phyloP scores from a whole-genome alignment of 2,888 invertebrate genomes.

The Leistus spinibarbis region DNA sequence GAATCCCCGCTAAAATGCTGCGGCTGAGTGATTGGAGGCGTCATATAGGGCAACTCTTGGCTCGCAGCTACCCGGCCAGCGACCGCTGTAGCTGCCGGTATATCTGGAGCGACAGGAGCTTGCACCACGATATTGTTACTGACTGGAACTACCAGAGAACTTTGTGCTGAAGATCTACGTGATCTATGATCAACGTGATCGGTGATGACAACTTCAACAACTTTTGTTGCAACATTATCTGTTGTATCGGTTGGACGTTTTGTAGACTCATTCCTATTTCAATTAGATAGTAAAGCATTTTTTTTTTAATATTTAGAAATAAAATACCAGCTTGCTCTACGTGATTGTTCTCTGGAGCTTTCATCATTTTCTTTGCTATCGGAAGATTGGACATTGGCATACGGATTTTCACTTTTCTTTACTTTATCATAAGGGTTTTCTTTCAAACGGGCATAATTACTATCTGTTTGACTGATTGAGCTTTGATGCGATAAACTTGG shows the following conservation, averaged over 20 bases:
- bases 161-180: conserved; percentile 59
- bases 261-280: conserved; percentile 47
- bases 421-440: conserved; percentile 70
- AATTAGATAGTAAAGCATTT: neutral
- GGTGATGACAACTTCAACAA: conserved; percentile 8
- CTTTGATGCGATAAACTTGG: conserved; percentile 67
- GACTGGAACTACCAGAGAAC: conserved; percentile 48
- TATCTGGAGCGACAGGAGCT: conserved; percentile 60
- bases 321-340: conserved; percentile 30
- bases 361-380: conserved; percentile 45
- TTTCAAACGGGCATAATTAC: conserved; percentile 70
- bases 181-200: conserved; percentile 61
- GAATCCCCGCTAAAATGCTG: conserved; percentile 88
- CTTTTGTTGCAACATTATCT: conserved; percentile 46
- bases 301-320: neutral
- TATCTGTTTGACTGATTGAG: conserved; percentile 63
- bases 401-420: conserved; percentile 67
- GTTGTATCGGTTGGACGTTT: conserved; percentile 48
- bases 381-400: conserved; percentile 71
- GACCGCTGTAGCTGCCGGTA: conserved; percentile 87
- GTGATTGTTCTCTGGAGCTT: conserved; percentile 45
- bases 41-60: conserved; percentile 88
- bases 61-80: conserved; percentile 85
- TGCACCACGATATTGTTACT: conserved; percentile 43
- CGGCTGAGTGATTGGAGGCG: conserved; percentile 71